Base-by-base conservation (phyloP, 1,140 invertebrate genomes). In the Amyelois transitella region DNA sequence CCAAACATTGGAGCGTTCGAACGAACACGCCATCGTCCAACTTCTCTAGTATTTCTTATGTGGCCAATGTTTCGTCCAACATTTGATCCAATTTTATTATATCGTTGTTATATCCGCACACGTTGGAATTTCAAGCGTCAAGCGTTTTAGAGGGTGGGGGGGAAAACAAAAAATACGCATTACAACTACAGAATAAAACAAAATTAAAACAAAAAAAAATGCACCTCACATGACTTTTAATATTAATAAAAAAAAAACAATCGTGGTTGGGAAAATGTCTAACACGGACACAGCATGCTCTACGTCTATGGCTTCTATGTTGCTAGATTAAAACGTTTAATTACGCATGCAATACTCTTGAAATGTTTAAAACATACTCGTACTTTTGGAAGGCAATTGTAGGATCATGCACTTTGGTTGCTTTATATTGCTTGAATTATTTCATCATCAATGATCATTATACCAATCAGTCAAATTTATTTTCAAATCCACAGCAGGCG, bases 1-100 rank as follows among this genome's bases (percentile, higher is more conserved):
- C 92, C 86, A 94, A 90, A 75, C 93, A 93, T 89, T 94, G 93
- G 65, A 95, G 90, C 51, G 94, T 94, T 77, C 94, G 90, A 66
- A 94, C 93, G 90, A 94, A 96, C 90, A 95, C 93, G 71, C 93
- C 93, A 75, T 94, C 94, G 72, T 93, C 92, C 90, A 88, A 71
- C 61, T 88, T 88, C 71, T 88, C 83, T 73, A 88, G 66, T 77
- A 88, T 86, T 65, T 88, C 85, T 87, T 73, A 66, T 45, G 57
- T 64, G 67, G 66, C 70, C 73, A 75, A 74, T 51, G 44, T 77
- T 74, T 70, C 62, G 49, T 71, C 71, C 66, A 70, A 73, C 43
- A 52, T 64, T 50, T 51, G 53, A 51, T 61, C 60, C 54, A 47
- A 56, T 55, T 63, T 65, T 62, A 61, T 66, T 53, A 60, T 53